phyloP scores from a whole-genome alignment of 2,888 invertebrate genomes.

The Nomada fucata region DNA sequence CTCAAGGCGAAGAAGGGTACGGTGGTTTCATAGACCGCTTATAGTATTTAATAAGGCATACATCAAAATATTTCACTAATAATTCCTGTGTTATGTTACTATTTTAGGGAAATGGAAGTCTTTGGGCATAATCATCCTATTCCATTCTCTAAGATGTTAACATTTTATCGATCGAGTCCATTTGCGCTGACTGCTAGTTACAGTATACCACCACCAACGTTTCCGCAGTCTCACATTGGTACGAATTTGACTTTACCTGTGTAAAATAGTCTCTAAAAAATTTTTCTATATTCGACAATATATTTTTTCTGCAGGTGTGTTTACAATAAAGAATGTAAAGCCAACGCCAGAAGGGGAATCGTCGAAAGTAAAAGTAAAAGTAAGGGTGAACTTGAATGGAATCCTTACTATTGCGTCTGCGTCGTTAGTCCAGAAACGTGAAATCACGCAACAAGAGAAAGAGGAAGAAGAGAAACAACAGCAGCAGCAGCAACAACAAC shows the following conservation, averaged over 20 bases:
- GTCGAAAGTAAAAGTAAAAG: slow-evolving; percentile 98
- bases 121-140: slow-evolving; percentile 95
- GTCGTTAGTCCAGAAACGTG: slow-evolving; percentile 90
- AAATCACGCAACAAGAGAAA: slow-evolving; percentile 81
- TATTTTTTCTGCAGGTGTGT: slow-evolving; percentile 86
- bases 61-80: slow-evolving; percentile 6
- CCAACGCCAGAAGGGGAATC: slow-evolving; percentile 95
- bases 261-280: background rate
- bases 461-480: slow-evolving; percentile 80
- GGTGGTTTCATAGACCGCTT: slow-evolving; percentile 41
- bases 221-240: slow-evolving; percentile 92
- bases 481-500: slow-evolving; percentile 82
- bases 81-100: slow-evolving; percentile 42
- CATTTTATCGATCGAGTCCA: slow-evolving; percentile 95
- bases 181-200: slow-evolving; percentile 95
- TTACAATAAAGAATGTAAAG: slow-evolving; percentile 92
- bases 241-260: slow-evolving; percentile 78
- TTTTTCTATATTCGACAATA: background rate
- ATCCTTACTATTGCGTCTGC: slow-evolving; percentile 95
- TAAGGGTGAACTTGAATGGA: slow-evolving; percentile 96
- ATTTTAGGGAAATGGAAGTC: slow-evolving; percentile 93
- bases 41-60: background rate
- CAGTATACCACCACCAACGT: slow-evolving; percentile 88
- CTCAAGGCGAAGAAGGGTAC: slow-evolving; percentile 86
- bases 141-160: slow-evolving; percentile 97